Evolutionary conservation across 1,140 invertebrate genomes (phyloP).

Genomic region (Trinorchestia longiramus): DNA sequence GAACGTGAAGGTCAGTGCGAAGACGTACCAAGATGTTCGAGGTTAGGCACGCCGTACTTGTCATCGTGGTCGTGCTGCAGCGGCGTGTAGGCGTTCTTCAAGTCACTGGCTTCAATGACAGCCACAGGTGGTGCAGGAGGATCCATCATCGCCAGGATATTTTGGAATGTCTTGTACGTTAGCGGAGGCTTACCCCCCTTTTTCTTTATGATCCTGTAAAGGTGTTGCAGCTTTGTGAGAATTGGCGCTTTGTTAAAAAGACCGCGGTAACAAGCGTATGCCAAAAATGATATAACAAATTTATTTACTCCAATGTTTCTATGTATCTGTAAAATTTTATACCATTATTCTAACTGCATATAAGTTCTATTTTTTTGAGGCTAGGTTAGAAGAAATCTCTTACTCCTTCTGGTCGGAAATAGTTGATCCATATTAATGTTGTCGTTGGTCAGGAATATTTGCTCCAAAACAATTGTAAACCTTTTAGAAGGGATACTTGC

Average conservation of each 20-base stretch:
- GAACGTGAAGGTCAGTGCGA: neutral
- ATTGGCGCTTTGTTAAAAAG: slow-evolving; percentile 42
- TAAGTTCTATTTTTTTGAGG: no score
- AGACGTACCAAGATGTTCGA: slow-evolving; percentile 83
- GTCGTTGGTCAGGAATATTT: no score
- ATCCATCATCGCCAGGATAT: slow-evolving; percentile 81
- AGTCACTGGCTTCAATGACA: slow-evolving; percentile 74
- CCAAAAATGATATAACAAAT: no score
- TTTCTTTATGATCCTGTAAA: slow-evolving; percentile 82
- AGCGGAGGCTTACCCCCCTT: slow-evolving; percentile 86
- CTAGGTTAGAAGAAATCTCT: no score
- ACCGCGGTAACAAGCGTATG: neutral
- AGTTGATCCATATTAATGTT: no score
- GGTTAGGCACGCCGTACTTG: slow-evolving; percentile 84
- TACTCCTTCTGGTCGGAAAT: no score
- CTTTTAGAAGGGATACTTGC: no score
- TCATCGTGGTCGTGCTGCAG: slow-evolving; percentile 84
- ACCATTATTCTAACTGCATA: no score
- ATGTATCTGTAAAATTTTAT: no score
- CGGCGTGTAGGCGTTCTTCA: slow-evolving; percentile 79
- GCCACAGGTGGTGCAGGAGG: slow-evolving; percentile 78
- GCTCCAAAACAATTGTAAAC: no score
- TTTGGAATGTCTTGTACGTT: slow-evolving; percentile 90
- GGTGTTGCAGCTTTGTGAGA: neutral
- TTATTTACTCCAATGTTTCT: no score